These are phyloP conservation scores for Squalus acanthias DNA, from an alignment of 2,797 vertebrate species.

Conservation along the genomic window DNA sequence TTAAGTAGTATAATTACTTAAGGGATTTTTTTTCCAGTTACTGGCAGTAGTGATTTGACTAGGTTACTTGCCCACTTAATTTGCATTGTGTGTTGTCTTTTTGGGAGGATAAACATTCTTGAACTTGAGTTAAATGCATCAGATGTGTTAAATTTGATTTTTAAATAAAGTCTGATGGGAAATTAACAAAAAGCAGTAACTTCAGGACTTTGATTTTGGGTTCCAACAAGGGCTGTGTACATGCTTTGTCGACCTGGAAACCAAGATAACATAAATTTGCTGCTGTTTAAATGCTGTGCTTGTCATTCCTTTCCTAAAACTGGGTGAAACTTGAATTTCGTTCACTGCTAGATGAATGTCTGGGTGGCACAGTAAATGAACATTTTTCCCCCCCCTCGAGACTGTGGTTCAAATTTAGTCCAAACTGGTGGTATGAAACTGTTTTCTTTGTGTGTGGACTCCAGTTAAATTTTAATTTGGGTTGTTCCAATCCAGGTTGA, in stretches of 20 bases:
- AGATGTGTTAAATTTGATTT: background rate
- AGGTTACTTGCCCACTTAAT: background rate
- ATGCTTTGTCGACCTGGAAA: background rate
- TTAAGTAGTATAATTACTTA: background rate
- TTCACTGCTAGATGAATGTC: no score
- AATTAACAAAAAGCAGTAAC: background rate
- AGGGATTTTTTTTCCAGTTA: background rate
- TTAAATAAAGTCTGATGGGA: background rate
- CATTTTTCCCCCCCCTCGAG: no score
- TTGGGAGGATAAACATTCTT: background rate
- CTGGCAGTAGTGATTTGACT: background rate
- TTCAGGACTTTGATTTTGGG: background rate
- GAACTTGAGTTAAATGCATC: background rate
- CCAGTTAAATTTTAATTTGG: no score
- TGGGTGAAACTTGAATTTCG: no score
- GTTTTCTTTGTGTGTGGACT: no score
- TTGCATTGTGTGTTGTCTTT: background rate
- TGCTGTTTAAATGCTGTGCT: background rate
- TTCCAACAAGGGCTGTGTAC: background rate
- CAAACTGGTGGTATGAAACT: no score
- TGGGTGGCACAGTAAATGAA: no score
- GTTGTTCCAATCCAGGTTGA: no score
- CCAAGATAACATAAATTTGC: no score
- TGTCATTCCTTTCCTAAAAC: background rate
- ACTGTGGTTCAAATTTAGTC: no score